phyloP scores from a whole-genome alignment of 2,797 vertebrate genomes.

The Merluccius polli region DNA sequence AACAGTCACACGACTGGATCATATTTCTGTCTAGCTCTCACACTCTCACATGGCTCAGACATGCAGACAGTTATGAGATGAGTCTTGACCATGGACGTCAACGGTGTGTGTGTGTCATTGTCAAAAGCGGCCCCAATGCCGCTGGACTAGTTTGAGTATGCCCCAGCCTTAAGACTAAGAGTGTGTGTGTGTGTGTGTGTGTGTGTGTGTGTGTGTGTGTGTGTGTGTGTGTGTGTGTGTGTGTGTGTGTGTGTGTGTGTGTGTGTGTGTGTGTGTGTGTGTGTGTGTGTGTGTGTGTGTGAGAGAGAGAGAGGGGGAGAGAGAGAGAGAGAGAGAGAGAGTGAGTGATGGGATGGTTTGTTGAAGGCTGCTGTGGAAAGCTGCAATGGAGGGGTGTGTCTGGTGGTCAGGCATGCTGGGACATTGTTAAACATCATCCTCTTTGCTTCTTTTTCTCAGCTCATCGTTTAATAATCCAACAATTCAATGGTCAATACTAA shows the following conservation, averaged over 20 bases:
- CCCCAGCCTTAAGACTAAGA: too few species aligned
- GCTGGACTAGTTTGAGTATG: too few species aligned
- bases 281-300: not conserved
- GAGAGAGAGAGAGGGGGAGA: too few species aligned
- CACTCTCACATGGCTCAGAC: not conserved
- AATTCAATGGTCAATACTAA: not conserved
- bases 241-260: too few species aligned
- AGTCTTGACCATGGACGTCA: not conserved
- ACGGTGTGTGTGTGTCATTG: not conserved
- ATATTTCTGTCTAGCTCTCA: not conserved
- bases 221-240: too few species aligned
- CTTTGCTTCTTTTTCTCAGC: not conserved
- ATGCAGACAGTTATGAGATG: not conserved
- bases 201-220: not conserved
- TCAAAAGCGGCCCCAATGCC: too few species aligned
- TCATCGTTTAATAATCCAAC: not conserved
- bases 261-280: too few species aligned
- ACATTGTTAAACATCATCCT: not conserved
- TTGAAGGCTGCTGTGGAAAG: not conserved
- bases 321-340: too few species aligned
- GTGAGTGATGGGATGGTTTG: not conserved
- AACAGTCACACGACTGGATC: not conserved
- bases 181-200: not conserved
- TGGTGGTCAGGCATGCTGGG: not conserved
- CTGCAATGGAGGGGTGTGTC: not conserved